Evolutionary conservation across 2,888 invertebrate species (phyloP), one percentile per base, ranked within the genome.

Genomic region (Lagria hirta): DNA sequence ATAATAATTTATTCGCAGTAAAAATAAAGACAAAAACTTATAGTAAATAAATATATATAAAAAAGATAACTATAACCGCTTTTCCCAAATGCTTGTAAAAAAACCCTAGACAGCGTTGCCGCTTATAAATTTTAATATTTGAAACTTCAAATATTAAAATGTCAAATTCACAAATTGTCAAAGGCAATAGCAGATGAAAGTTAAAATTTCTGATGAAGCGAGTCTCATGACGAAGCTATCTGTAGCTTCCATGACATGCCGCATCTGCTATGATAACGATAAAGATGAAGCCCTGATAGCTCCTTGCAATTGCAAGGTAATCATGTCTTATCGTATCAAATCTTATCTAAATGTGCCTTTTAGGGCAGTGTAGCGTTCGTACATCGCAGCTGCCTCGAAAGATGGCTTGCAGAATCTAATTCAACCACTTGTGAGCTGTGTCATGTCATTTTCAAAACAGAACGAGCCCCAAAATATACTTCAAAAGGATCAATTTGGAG

Each of bases 361-460:
- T 74, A 77, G 77, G 88, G 87, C 0, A 82, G 84, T 1, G 82
- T 87, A 52, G 86, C 86, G 0, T 75, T 83, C 37, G 81, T 86
- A 6, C 86, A 87, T 66, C 76, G 83, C 2, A 77, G 79, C 43
- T 88, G 88, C 63, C 70, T 88, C 54, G 86, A 88, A 68, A 77
- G 78, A 34, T 88, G 88, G 88, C 71, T 88, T 21, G 84, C 84
- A 1, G 84, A 85, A 62, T 82, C 84, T 1, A 83, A 85, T 16
- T 79, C 80, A 45, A 81, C 80, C 4, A 73, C 74, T 17, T 88
- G 88, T 62, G 88, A 88, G 64, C 74, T 88, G 11, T 88, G 88
- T 65, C 81, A 83, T 11, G 79, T 81, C 28, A 70, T 75, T 32
- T 88, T 84, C 60, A 68, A 74, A n/a, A 81, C 84, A 0, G 74